These are phyloP conservation scores for Isaurus tuberculatus DNA, from an alignment of 92 coral and sea anemone species.

Conservation along the genomic window DNA sequence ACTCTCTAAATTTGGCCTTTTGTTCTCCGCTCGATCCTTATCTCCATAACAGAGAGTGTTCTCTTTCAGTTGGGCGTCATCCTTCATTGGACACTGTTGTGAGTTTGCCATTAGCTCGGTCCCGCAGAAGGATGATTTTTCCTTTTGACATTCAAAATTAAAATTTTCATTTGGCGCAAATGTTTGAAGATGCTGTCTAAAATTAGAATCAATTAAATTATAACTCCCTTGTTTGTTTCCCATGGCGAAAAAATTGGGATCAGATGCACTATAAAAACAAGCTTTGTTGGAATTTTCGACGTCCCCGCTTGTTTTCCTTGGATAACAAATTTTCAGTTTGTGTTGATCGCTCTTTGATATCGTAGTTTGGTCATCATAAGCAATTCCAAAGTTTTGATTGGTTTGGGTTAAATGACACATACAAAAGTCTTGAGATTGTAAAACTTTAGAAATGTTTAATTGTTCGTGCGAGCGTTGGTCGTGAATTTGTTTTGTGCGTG, in stretches of 20 bases:
- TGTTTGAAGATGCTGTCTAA: background rate
- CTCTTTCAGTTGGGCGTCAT: constrained; percentile 25
- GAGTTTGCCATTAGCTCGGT: background rate
- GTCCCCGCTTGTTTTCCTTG: constrained; percentile 1
- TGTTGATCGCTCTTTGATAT: constrained; percentile 14
- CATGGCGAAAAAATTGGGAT: constrained; percentile 1
- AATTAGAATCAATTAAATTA: constrained; percentile 1
- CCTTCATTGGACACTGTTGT: background rate
- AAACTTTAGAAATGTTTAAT: background rate
- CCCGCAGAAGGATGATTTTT: background rate
- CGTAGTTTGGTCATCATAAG: background rate
- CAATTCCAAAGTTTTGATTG: background rate
- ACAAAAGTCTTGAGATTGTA: constrained; percentile 34
- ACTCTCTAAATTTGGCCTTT: background rate
- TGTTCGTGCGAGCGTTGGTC: constrained; percentile 19
- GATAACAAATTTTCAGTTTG: background rate
- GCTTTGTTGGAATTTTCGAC: constrained; percentile 24
- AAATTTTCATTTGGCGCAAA: constrained; percentile 22
- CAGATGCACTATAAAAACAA: constrained; percentile 34
- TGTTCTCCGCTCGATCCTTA: constrained; percentile 18
- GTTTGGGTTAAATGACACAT: constrained; percentile 6
- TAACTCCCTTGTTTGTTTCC: constrained; percentile 31
- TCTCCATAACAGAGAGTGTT: background rate
- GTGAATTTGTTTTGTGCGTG: background rate
- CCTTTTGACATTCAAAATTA: background rate